These are phyloP conservation scores for Hyphantria cunea DNA, from an alignment of 1,140 invertebrate genomes.

Conservation along the genomic window DNA sequence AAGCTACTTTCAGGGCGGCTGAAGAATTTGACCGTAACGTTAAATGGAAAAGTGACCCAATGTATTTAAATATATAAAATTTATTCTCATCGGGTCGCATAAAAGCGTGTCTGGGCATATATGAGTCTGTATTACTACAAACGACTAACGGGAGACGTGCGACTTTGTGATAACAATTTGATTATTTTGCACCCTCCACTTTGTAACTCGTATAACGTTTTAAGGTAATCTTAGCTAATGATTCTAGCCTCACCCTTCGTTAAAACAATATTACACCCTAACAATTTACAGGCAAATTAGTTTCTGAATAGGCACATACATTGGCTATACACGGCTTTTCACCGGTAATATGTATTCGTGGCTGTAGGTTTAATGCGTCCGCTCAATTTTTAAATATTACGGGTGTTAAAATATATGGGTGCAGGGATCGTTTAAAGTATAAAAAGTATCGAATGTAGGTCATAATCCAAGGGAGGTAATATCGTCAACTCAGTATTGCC, in stretches of 20 bases:
- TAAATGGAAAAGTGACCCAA: background rate
- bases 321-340: constrained; percentile 6
- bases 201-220: constrained; percentile 31
- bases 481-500: constrained; percentile 26
- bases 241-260: constrained; percentile 40
- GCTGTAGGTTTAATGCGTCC: constrained; percentile 11
- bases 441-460: constrained; percentile 38
- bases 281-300: constrained; percentile 46
- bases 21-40: background rate
- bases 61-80: constrained; percentile 10
- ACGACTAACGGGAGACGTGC: constrained; percentile 39
- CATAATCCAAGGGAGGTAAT: constrained; percentile 46
- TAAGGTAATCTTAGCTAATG: constrained; percentile 48
- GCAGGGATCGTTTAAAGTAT: constrained; percentile 21
- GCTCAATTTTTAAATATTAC: constrained; percentile 19
- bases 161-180: constrained; percentile 50
- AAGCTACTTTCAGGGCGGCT: background rate
- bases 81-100: constrained; percentile 18
- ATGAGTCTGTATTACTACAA: constrained; percentile 34
- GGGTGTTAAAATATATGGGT: constrained; percentile 15
- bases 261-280: constrained; percentile 43
- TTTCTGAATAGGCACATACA: constrained; percentile 34
- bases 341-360: no score
- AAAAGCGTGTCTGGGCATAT: constrained; percentile 44
- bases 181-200: constrained; percentile 47